These are phyloP conservation scores for Stegastes partitus DNA, from an alignment of 2,113 vertebrate species.

Conservation along the genomic window DNA sequence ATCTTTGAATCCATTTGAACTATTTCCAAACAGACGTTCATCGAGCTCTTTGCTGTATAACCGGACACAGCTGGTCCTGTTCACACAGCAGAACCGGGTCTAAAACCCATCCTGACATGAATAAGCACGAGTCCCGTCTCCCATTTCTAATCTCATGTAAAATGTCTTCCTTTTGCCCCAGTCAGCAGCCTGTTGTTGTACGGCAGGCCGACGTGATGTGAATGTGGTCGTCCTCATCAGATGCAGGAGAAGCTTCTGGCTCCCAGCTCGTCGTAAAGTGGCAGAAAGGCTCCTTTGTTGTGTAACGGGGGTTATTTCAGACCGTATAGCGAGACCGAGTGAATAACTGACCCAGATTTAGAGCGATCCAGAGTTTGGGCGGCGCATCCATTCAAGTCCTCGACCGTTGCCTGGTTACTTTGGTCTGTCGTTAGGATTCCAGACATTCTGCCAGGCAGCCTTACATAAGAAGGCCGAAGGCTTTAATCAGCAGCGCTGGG, in stretches of 20 bases:
- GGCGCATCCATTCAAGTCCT: not conserved
- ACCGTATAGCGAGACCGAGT: not conserved
- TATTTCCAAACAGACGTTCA: conserved; percentile 54
- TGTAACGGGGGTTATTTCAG: not conserved
- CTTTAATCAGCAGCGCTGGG: not conserved
- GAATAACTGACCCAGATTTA: conserved; percentile 53
- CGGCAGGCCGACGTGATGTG: not conserved
- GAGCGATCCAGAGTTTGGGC: conserved; percentile 15
- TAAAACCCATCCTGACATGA: not conserved
- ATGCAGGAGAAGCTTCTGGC: not conserved
- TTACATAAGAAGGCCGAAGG: conserved; percentile 2
- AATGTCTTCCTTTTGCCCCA: too few species aligned
- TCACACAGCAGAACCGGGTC: not conserved
- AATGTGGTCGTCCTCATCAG: not conserved
- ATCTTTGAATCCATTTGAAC: conserved; percentile 21
- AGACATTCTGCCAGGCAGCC: conserved; percentile 30
- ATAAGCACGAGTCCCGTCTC: not conserved
- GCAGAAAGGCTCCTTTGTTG: conserved; percentile 43
- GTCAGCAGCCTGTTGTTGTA: too few species aligned
- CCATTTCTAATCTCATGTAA: not conserved
- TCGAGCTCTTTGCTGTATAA: conserved; percentile 43
- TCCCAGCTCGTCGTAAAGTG: not conserved
- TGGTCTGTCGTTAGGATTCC: not conserved
- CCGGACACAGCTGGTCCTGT: conserved; percentile 65
- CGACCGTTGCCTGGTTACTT: conserved; percentile 44